Percentiles rank a stretch among this genome's conserved stretches.
phyloP scores from a whole-genome alignment of 2,888 invertebrate species.

The Melieria picta region DNA sequence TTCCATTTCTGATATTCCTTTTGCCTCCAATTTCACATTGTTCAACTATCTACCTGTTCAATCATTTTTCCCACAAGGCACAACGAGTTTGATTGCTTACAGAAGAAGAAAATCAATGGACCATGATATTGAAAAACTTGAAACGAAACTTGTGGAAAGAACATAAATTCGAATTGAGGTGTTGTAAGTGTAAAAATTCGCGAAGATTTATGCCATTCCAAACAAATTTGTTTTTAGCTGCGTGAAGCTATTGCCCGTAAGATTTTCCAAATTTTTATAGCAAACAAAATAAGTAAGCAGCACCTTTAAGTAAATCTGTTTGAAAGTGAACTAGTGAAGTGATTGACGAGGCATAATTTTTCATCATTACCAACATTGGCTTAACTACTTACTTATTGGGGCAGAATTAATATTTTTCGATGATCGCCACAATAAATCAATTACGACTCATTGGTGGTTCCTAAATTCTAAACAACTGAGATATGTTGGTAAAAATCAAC shows the following conservation, averaged over 20 bases:
- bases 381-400: slow-evolving; percentile 21
- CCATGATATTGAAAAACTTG: too few relatives aligned
- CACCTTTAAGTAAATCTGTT: slow-evolving; percentile 3
- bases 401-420: slow-evolving; percentile 23
- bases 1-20: background rate
- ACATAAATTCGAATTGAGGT: too few relatives aligned
- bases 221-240: too few relatives aligned
- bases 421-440: slow-evolving; percentile 44
- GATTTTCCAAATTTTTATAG: too few relatives aligned
- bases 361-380: slow-evolving; percentile 33
- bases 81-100: background rate
- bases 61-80: slow-evolving; percentile 1
- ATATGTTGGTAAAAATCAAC: slow-evolving; percentile 21
- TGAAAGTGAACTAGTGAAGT: slow-evolving; percentile 8
- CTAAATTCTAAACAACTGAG: slow-evolving; percentile 1
- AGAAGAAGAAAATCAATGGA: background rate
- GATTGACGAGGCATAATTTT: slow-evolving; percentile 42
- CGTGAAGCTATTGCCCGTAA: too few relatives aligned
- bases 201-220: too few relatives aligned
- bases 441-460: slow-evolving; percentile 31
- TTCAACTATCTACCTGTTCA: background rate
- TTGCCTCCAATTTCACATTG: background rate
- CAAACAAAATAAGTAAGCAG: background rate
- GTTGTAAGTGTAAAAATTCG: too few relatives aligned
- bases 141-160: too few relatives aligned